These are phyloP conservation scores for Tetheella fluctuosa DNA, from an alignment of 2,888 invertebrate species.

Conservation along the genomic window DNA sequence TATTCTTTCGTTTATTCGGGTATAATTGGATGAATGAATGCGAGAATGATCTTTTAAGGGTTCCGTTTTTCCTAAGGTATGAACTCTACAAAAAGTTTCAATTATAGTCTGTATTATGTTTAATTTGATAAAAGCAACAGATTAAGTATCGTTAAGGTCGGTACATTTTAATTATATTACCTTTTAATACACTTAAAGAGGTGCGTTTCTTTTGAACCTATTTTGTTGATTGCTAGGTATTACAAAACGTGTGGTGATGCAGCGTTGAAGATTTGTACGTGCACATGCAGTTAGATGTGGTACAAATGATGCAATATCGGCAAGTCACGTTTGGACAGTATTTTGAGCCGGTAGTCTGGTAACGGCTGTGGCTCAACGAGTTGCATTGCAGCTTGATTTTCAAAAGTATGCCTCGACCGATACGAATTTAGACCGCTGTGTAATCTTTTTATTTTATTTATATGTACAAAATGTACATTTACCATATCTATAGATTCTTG, in stretches of 20 bases:
- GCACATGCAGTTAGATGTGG: constrained; percentile 29
- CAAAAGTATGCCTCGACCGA: constrained; percentile 22
- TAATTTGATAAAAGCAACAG: no score
- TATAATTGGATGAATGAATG: no score
- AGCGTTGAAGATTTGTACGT: constrained; percentile 14
- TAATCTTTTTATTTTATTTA: background rate
- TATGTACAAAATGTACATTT: background rate
- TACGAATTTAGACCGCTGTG: constrained; percentile 10
- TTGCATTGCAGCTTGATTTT: constrained; percentile 32
- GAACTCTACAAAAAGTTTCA: no score
- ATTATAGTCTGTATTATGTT: no score
- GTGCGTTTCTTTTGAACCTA: no score
- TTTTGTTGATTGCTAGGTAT: background rate
- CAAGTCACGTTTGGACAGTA: constrained; percentile 66
- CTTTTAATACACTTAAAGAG: no score
- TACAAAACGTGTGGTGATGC: constrained; percentile 4
- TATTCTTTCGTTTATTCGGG: no score
- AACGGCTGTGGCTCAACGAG: constrained; percentile 42
- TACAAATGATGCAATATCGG: constrained; percentile 58
- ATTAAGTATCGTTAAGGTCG: no score
- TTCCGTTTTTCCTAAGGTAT: no score
- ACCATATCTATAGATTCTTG: no score
- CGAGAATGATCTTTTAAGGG: no score
- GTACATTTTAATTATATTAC: no score
- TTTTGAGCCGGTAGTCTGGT: constrained; percentile 45